Conservation (phyloP, 2,797 vertebrate species). For the Falco novaeseelandiae region DNA sequence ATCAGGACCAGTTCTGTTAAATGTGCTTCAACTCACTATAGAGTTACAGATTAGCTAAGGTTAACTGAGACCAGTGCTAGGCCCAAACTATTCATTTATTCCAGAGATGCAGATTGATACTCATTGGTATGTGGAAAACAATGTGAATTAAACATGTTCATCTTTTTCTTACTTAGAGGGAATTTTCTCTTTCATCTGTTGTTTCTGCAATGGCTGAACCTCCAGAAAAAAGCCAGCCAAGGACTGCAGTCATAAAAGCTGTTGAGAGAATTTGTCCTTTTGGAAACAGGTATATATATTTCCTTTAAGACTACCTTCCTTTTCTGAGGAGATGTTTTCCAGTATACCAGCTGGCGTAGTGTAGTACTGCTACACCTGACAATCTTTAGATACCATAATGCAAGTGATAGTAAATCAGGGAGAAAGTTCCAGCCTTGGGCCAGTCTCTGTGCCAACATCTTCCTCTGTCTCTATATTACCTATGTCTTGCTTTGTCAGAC, state of each 20-base stretch:
- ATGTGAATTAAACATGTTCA: neutral
- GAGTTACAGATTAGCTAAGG: neutral
- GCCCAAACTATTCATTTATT: neutral
- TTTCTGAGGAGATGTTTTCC: neutral
- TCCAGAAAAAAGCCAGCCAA: slow-evolving; percentile 58
- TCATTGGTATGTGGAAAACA: neutral
- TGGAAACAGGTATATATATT: slow-evolving; percentile 81
- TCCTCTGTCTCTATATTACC: neutral
- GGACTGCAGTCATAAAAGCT: slow-evolving; percentile 74
- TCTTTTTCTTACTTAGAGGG: neutral
- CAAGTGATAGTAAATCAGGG: neutral
- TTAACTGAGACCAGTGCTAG: neutral
- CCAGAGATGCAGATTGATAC: neutral
- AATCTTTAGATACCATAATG: neutral
- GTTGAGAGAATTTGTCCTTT: slow-evolving; percentile 82
- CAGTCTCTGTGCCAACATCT: neutral
- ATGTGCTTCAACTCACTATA: neutral
- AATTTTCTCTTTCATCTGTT: neutral
- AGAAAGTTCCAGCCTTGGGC: neutral
- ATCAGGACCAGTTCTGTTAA: neutral
- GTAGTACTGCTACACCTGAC: neutral
- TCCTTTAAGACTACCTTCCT: neutral
- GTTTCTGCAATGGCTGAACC: neutral
- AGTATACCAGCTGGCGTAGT: neutral
- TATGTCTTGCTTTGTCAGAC: neutral